Evolutionary conservation across 2,113 vertebrate genomes (phyloP), one percentile per base, ranked within the genome.

Genomic region (Cyphomyrus plagiostoma): DNA sequence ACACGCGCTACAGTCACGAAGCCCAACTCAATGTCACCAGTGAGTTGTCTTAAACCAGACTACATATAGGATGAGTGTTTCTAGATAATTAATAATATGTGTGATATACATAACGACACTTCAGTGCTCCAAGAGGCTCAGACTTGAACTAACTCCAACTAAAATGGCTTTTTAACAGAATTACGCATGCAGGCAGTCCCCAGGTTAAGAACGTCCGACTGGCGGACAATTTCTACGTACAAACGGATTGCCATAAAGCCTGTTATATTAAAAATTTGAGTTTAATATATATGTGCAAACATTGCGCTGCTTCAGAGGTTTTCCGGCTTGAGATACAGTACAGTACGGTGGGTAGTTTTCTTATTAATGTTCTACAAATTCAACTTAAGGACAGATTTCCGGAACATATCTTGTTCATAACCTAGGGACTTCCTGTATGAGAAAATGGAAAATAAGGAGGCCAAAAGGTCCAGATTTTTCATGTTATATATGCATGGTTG

Each of bases 1-100:
- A 91, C 53, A 92, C 87, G 3, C 23, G 88, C 39, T 92, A 90
- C 85, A 94, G 93, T 88, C 93, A 93, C 74, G 93, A 92, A 19
- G 93, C 94, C 3, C 42, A 87, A 30, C 90, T 93, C 53, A 92
- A 89, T 56, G 90, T 92, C 62, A 92, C 92, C 0, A 86, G 94
- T 93, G 90, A 93, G 93, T 48, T 9, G 0, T 30, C 15, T 19
- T 56, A 45, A 45, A 11, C 15, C 74, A 19, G 30, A 6, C 74
- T 42, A 39, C 10, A 30, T 17, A 4, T 39, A 77, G 74, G 8
- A 39, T 19, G 17, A 1, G 30, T 42, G 35, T 80, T 80, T 80
- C 74, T n/a, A 19, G 30, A 42, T 35, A 74, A 26, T 74, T 74
- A 35, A 4, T 58, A n/a, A 62, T 62, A 74, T 35, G n/a, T 30